phyloP scores from a whole-genome alignment of 2,113 vertebrate genomes.

The Blennius ocellaris region DNA sequence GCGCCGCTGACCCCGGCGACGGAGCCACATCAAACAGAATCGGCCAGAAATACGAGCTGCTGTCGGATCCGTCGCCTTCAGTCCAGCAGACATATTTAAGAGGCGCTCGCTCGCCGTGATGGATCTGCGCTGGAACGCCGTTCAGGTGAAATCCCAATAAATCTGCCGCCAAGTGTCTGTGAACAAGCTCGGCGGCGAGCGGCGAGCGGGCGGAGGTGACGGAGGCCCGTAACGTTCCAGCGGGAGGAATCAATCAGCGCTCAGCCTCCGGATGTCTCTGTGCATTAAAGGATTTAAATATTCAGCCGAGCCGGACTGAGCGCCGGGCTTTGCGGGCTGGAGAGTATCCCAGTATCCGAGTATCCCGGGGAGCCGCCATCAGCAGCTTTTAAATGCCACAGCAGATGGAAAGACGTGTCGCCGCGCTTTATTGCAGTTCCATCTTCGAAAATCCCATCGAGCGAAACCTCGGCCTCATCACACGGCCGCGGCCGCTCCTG shows the following conservation, averaged over 20 bases:
- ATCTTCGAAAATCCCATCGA: conserved; percentile 38
- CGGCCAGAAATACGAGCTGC: conserved; percentile 58
- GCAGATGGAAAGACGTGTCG: conserved; percentile 59
- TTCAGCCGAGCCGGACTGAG: conserved; percentile 52
- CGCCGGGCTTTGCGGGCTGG: conserved; percentile 51
- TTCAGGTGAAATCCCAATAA: conserved; percentile 38
- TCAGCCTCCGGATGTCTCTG: conserved; percentile 16
- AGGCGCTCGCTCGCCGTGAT: conserved; percentile 33
- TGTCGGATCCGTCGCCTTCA: conserved; percentile 8
- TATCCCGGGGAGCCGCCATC: conserved; percentile 26
- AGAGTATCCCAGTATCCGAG: not conserved
- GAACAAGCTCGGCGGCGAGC: not conserved
- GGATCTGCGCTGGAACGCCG: conserved; percentile 34
- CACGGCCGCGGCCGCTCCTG: not conserved
- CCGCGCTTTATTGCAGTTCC: conserved; percentile 47
- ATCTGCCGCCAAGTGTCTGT: conserved; percentile 27
- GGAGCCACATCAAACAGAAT: conserved; percentile 40
- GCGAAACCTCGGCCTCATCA: conserved; percentile 1
- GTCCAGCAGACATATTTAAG: conserved; percentile 46
- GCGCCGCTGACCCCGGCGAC: conserved; percentile 27
- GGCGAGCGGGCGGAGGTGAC: not conserved
- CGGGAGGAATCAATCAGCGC: conserved; percentile 13
- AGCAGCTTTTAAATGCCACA: conserved; percentile 72
- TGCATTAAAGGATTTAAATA: conserved; percentile 70
- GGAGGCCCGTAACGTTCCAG: not conserved